These are phyloP conservation scores for Lordiphosa fenestrarum DNA, from an alignment of 2,888 invertebrate genomes.

Conservation along the genomic window DNA sequence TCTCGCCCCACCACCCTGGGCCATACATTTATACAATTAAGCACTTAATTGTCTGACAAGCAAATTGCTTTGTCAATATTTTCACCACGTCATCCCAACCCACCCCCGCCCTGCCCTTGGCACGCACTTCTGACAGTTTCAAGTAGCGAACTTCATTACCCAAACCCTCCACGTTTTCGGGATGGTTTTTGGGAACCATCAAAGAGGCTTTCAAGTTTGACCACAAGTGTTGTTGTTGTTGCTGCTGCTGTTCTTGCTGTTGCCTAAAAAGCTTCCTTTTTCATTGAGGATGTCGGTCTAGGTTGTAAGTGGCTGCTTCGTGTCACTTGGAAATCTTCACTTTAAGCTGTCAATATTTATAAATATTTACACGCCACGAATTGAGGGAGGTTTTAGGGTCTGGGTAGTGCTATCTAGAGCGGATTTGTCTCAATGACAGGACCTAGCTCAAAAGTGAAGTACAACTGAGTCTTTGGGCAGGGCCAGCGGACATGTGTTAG, in stretches of 20 bases:
- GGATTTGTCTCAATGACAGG: constrained; percentile 18
- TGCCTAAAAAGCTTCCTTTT: constrained; percentile 58
- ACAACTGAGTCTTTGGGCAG: neutral
- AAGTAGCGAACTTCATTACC: constrained; percentile 65
- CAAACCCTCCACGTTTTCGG: constrained; percentile 22
- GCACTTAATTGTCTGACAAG: constrained; percentile 74
- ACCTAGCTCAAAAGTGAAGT: constrained; percentile 2
- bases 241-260: constrained; percentile 32
- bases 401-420: constrained; percentile 9
- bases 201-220: constrained; percentile 70
- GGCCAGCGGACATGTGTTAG: neutral
- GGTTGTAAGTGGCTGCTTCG: constrained; percentile 33
- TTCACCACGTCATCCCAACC: constrained; percentile 61
- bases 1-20: constrained; percentile 25
- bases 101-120: constrained; percentile 9
- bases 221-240: constrained; percentile 56
- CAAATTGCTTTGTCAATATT: constrained; percentile 75
- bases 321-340: constrained; percentile 71
- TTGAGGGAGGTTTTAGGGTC: constrained; percentile 10
- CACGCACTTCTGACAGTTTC: constrained; percentile 54
- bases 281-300: constrained; percentile 13
- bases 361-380: constrained; percentile 63
- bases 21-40: constrained; percentile 71
- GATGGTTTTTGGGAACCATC: constrained; percentile 47
- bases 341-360: constrained; percentile 73